Evolutionary conservation across 1,140 invertebrate species (phyloP), one percentile per base, ranked within the genome.

Genomic region (Papilio polytes): DNA sequence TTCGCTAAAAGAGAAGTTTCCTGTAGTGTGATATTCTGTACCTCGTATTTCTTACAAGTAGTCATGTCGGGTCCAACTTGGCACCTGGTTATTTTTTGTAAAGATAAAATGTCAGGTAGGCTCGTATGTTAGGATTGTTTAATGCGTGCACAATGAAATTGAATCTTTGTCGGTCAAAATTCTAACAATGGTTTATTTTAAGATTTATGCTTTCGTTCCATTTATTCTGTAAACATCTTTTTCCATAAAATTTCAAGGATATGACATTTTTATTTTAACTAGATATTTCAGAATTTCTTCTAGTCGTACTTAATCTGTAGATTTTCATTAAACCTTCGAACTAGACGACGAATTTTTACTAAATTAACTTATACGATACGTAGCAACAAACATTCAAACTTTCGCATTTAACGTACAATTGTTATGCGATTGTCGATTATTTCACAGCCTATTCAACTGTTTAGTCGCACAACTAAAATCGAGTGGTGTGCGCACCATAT

Each of bases 121-220:
- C 2, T 22, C 22, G 26, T 70, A 70, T 70, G 63, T 70, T 70
- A 15, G 63, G 13, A 70, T 70, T 70, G 63, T 70, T 31, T 70
- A 70, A 18, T 70, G 63, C 26, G 63, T 70, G 3, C 26, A 36
- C 63, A 70, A 31, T 70, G 63, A 70, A 63, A 70, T 70, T 70
- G 26, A 70, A 31, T 31, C 63, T 70, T 15, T 70, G 20, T 22
- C 63, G 13, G 63, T 70, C 26, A 18, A 70, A 70, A 36, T 31
- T 70, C 22, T 70, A 70, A 70, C 63, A 70, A 70, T 70, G 7
- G 63, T 36, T 13, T 70, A 70, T 70, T 70, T 70, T 36, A 70
- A 70, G 26, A 31, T 70, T 70, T 70, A 70, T 70, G 63, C 26
- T 31, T 31, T 26, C 26, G 63, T 70, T 36, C 63, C 26, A 4